Conservation (phyloP, 2,888 invertebrate species). For the Coelogynopora nodosa region DNA sequence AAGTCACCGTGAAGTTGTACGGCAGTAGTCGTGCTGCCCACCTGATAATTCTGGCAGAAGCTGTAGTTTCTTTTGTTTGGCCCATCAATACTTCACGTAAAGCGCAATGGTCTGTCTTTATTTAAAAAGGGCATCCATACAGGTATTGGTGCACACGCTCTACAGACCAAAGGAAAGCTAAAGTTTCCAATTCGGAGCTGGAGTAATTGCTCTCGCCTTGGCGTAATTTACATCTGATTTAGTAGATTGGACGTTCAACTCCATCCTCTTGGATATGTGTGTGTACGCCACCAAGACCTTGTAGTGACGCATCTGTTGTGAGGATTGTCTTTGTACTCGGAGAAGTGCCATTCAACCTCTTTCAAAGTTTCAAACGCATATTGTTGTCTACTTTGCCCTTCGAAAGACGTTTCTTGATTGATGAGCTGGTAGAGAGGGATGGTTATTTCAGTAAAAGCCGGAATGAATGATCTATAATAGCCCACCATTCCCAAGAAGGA, state of each 20-base stretch:
- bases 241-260: slow-evolving; percentile 28
- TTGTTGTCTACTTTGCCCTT: slow-evolving; percentile 4
- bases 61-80: background rate
- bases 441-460: slow-evolving; percentile 5
- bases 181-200: slow-evolving; percentile 33
- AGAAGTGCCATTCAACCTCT: slow-evolving; percentile 15
- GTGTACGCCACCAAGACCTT: slow-evolving; percentile 30
- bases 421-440: slow-evolving; percentile 3
- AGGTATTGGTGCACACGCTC: slow-evolving; percentile 19
- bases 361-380: slow-evolving; percentile 26
- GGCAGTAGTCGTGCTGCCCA: slow-evolving; percentile 43
- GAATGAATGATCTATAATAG: slow-evolving; percentile 22
- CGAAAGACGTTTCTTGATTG: slow-evolving; percentile 22
- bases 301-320: slow-evolving; percentile 24
- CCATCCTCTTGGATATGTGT: slow-evolving; percentile 20
- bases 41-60: slow-evolving; percentile 40
- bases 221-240: slow-evolving; percentile 16
- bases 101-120: slow-evolving; percentile 25
- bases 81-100: slow-evolving; percentile 4
- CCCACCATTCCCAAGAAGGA: slow-evolving; percentile 33
- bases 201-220: slow-evolving; percentile 12
- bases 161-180: slow-evolving; percentile 20
- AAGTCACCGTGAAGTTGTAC: slow-evolving; percentile 41
- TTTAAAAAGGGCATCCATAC: slow-evolving; percentile 34
- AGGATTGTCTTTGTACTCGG: slow-evolving; percentile 33